Evolutionary conservation across 2,797 vertebrate species (phyloP).

Genomic region (Falco rusticolus): DNA sequence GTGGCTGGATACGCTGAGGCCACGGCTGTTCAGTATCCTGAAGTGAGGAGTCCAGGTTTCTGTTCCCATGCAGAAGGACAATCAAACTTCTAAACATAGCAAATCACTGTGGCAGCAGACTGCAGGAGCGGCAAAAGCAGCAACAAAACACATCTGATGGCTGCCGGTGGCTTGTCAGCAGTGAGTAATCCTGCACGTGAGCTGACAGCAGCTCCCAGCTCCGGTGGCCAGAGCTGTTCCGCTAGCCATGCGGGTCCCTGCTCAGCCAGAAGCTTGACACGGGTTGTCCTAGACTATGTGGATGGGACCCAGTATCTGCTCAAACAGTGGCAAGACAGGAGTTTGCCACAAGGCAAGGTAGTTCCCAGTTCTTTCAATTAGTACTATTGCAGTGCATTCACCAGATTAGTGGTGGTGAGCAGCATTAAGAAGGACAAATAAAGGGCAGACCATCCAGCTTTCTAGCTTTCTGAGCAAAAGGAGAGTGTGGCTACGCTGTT

Average conservation of each 20-base stretch:
- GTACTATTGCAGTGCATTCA: background rate
- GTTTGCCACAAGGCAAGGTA: background rate
- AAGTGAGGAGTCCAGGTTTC: background rate
- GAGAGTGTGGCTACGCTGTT: fast-evolving
- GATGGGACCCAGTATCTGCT: background rate
- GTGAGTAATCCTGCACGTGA: background rate
- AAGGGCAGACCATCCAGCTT: background rate
- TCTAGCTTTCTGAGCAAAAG: background rate
- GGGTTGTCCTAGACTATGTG: fast-evolving
- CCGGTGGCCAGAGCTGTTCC: background rate
- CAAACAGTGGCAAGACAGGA: background rate
- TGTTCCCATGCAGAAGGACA: background rate
- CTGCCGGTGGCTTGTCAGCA: background rate
- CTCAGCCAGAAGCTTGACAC: fast-evolving
- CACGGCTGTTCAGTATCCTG: fast-evolving
- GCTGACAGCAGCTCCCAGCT: background rate
- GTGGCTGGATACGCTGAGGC: background rate
- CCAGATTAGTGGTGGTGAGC: background rate
- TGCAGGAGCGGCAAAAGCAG: background rate
- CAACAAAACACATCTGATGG: fast-evolving
- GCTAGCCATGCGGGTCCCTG: fast-evolving
- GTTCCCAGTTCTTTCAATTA: background rate
- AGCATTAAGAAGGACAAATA: background rate
- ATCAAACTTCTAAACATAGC: background rate
- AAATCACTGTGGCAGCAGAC: background rate